Evolutionary conservation across 2,888 invertebrate genomes (phyloP).

Genomic region (Aphrophora alni): DNA sequence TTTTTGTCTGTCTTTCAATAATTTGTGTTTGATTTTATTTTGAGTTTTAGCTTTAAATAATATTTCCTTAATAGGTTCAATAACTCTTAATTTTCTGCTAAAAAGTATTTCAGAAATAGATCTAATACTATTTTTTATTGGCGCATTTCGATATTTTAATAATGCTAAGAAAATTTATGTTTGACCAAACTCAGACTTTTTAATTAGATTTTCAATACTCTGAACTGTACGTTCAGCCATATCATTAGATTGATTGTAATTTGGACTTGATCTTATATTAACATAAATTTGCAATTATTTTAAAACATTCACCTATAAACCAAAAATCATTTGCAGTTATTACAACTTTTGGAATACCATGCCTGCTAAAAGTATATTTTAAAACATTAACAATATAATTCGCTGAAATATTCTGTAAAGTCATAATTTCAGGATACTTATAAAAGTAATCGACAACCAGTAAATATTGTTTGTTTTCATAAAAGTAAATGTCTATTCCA

Average conservation of each 20-base stretch:
- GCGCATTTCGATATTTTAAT: too few relatives aligned
- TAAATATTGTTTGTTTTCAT: slow-evolving; percentile 8
- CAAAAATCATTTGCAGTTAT: not conserved
- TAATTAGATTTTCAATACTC: too few relatives aligned
- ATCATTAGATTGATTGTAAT: slow-evolving; percentile 15
- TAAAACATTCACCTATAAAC: not conserved
- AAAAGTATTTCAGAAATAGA: too few relatives aligned
- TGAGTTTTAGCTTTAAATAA: too few relatives aligned
- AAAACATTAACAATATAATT: not conserved
- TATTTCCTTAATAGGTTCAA: too few relatives aligned
- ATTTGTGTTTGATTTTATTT: too few relatives aligned
- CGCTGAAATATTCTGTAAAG: not conserved
- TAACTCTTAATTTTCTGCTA: too few relatives aligned
- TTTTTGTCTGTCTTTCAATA: too few relatives aligned
- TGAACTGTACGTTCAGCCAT: slow-evolving; percentile 17
- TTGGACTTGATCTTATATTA: slow-evolving; percentile 10
- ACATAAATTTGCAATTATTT: slow-evolving; percentile 16
- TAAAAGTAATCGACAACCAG: slow-evolving; percentile 21
- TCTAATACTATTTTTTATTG: too few relatives aligned
- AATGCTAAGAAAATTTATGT: too few relatives aligned
- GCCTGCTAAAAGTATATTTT: slow-evolving; percentile 12
- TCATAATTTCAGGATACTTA: not conserved
- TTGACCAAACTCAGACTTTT: too few relatives aligned
- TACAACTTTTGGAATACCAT: slow-evolving; percentile 18
- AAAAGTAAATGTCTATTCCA: slow-evolving; percentile 9